Evolutionary conservation across 2,888 invertebrate species (phyloP), one percentile per base, ranked within the genome.

Genomic region (Drosophila imparisetae): DNA sequence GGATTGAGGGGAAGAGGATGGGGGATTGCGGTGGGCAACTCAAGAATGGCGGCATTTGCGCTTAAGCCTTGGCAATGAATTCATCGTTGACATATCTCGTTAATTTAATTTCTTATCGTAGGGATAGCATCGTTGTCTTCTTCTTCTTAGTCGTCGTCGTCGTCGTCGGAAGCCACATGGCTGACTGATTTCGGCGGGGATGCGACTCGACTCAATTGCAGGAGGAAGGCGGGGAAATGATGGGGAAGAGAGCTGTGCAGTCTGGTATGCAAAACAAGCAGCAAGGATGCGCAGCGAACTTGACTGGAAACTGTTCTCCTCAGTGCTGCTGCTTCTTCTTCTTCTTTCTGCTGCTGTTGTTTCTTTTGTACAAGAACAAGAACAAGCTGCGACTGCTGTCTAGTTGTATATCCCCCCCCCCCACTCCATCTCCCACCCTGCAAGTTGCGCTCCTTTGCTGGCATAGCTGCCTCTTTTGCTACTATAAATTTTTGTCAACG

Each of bases 81-180:
- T 91, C 92, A 91, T 91, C 91, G 91, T 92, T 92, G 92, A 92
- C 92, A 92, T 92, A 91, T 92, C 92, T 92, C 92, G 92, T 92
- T 92, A 92, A 92, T 92, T 92, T 92, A 92, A 92, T 92, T 92
- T 92, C 92, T 91, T 92, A 92, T 92, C 92, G 91, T 90, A 91
- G 89, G 91, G 89, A 89, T 90, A 90, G 91, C 88, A 90, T 90
- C 90, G 89, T 81, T 81, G 75, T 78, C 75, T 48, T 69, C 61
- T 57, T 68, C 68, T 62, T 54, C 66, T 50, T 54, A 34, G 45
- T 36, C 66, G 30, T 54, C 60, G 52, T 52, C 53, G 64, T 61
- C 62, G 69, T 70, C 70, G 81, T 85, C 88, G 88, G 88, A 81
- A 86, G 88, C 85, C 81, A 72, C 80, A 81, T 83, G 83, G 83